Base-by-base conservation (phyloP, 2,888 invertebrate genomes). In the Salpingus planirostris region DNA sequence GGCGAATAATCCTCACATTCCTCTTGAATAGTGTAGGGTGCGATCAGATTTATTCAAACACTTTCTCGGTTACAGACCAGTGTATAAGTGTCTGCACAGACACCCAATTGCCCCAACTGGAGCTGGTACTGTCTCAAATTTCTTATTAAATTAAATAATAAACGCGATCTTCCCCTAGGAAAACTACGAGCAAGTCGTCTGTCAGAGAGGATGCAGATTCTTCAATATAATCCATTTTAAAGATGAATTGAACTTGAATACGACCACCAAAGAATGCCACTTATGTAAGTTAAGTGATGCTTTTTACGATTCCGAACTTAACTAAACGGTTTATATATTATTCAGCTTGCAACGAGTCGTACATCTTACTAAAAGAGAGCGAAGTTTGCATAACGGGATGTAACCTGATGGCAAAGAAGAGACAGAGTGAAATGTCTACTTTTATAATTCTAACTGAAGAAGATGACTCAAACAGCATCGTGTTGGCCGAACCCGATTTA, bases 201-300 rank as follows among this genome's bases (percentile, higher is more conserved):
- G 60, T 33, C 56, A 58, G 29, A 43, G 54, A 39, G 60, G 60
- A 2, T 60, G 60, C 36, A 38, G 53, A 29, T 54, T 59, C 33
- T 59, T 55, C 33, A 56, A 55, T 35, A 50, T 57, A 25, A 54
- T 58, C 14, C 52, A 54, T 34, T 46, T 52, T 28, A 53, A 52
- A 36, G 54, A 54, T 29, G 52, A 55, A 25, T 37, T 49, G 13
- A 50, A 50, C 41, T 32, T 56, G 5, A 59, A 55, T 30, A 44
- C 43, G 21, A 56, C 56, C 14, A 50, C 45, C 33, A 49, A 49
- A 33, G 55, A 57, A 34, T 60, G 60, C 33, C 42, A 54, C 34
- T 41, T 48, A 21, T 56, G 60, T 60, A 53, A 49, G 55, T 52
- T 42, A n/a, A 15, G 15, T n/a, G n/a, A n/a, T n/a, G n/a, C 5